Conservation (phyloP, 2,888 invertebrate genomes). For the Dione vanillae region DNA sequence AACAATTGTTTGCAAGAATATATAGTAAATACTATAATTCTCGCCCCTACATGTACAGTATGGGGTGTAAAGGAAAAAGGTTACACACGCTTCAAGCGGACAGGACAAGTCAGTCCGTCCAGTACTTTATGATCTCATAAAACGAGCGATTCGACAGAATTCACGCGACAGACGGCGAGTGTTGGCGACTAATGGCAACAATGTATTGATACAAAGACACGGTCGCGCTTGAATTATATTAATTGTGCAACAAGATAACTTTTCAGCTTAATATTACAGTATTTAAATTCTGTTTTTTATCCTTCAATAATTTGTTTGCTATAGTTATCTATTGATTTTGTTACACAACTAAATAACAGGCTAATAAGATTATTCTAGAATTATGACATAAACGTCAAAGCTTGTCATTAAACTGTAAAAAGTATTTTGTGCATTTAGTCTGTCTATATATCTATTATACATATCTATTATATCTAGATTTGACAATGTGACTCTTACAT, state of each 20-base stretch:
- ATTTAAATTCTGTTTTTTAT: neutral
- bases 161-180: conserved; percentile 52
- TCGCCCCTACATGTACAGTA: conserved; percentile 49
- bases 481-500: neutral
- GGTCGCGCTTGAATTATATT: neutral
- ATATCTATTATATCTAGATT: neutral
- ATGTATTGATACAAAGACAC: conserved; percentile 22
- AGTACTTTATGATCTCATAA: conserved; percentile 76
- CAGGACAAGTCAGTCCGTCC: conserved; percentile 68
- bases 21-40: conserved; percentile 29
- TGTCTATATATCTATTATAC: no score
- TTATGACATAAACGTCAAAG: no score
- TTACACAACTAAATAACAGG: no score
- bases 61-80: conserved; percentile 53
- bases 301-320: neutral
- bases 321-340: no score
- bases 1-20: neutral
- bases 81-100: conserved; percentile 58
- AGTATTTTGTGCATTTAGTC: no score
- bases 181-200: conserved; percentile 43
- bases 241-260: conserved; percentile 1
- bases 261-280: neutral
- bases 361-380: no score
- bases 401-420: no score
- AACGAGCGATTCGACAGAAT: conserved; percentile 58